Conservation (phyloP, 2,113 vertebrate species). For the Argyrosomus japonicus region DNA sequence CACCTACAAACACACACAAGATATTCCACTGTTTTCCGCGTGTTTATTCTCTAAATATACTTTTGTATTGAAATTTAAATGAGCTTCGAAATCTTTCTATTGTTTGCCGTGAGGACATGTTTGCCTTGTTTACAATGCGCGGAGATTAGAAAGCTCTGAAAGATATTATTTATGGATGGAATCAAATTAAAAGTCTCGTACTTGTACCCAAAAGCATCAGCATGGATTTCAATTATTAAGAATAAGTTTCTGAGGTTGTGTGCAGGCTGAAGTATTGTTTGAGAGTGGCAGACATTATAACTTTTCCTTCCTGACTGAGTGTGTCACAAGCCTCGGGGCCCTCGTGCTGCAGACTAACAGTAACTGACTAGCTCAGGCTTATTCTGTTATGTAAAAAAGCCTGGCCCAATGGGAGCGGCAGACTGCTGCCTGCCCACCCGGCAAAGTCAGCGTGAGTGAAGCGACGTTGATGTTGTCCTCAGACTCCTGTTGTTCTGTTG, state of each 20-base stretch:
- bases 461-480: constrained; percentile 65
- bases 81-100: constrained; percentile 52
- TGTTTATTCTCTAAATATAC: constrained; percentile 53
- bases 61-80: constrained; percentile 63
- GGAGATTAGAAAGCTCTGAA: constrained; percentile 68
- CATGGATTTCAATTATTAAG: constrained; percentile 59
- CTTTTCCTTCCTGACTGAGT: constrained; percentile 50
- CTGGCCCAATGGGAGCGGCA: constrained; percentile 33
- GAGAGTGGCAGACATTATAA: constrained; percentile 47
- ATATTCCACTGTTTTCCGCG: constrained; percentile 7
- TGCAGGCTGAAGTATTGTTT: constrained; percentile 49
- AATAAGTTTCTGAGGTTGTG: constrained; percentile 37
- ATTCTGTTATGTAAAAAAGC: constrained; percentile 59
- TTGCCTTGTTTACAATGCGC: constrained; percentile 49
- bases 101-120: constrained; percentile 53
- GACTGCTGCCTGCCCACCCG: constrained; percentile 41
- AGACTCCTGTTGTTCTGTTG: constrained; percentile 66
- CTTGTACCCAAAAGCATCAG: constrained; percentile 57
- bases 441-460: constrained; percentile 60
- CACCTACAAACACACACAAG: constrained; percentile 21
- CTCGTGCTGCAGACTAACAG: constrained; percentile 41
- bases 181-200: constrained; percentile 72
- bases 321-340: constrained; percentile 52
- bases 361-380: constrained; percentile 48
- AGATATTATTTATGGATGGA: constrained; percentile 74